Evolutionary conservation across 2,113 vertebrate species (phyloP).

Genomic region (Perca flavescens): DNA sequence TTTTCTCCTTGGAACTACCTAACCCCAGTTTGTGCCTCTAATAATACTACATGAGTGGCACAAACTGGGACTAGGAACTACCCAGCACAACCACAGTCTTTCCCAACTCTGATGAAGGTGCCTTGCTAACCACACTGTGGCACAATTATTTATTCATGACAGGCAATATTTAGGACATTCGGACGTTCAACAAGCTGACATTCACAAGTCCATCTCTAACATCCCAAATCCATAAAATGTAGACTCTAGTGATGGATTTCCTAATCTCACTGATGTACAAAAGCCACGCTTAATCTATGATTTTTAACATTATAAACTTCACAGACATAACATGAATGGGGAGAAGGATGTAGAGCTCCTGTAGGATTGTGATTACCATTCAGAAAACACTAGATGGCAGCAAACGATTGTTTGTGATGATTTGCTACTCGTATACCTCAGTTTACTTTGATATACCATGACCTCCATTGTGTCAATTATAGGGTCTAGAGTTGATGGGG

Average conservation of each 20-base stretch:
- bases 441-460: neutral
- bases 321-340: neutral
- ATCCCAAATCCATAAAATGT: neutral
- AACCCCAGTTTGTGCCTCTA: neutral
- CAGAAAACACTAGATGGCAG: slow-evolving; percentile 74
- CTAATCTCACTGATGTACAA: neutral
- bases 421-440: neutral
- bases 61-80: neutral
- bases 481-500: neutral
- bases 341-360: neutral
- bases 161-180: neutral
- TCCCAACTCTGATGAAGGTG: neutral
- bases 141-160: neutral
- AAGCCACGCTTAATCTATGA: neutral
- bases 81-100: neutral
- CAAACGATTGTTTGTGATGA: slow-evolving; percentile 11
- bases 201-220: neutral
- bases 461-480: neutral
- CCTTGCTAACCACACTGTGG: slow-evolving; percentile 1
- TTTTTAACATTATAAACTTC: neutral
- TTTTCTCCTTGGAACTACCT: no score
- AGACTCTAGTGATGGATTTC: neutral
- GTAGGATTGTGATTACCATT: neutral
- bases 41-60: no score
- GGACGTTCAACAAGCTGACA: neutral